phyloP scores from a whole-genome alignment of 2,797 vertebrate genomes.

The Odontamblyopus lacepedii region DNA sequence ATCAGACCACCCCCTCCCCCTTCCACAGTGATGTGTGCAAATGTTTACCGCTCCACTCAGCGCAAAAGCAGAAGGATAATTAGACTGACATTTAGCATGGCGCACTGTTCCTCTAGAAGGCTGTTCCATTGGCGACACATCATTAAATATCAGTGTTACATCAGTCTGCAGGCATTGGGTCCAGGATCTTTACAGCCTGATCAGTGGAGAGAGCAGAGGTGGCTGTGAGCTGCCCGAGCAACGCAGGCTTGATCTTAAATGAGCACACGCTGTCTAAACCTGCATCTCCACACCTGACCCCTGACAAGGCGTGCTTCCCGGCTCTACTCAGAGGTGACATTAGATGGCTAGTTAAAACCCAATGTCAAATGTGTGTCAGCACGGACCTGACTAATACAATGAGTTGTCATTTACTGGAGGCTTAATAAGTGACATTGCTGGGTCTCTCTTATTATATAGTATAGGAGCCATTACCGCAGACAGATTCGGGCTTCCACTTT shows the following conservation, averaged over 20 bases:
- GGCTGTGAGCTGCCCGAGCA: slow-evolving; percentile 19
- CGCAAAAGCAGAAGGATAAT: slow-evolving; percentile 65
- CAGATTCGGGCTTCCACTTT: slow-evolving; percentile 17
- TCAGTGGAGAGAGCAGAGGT: slow-evolving; percentile 48
- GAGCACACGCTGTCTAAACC: slow-evolving; percentile 43
- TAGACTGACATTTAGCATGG: slow-evolving; percentile 79
- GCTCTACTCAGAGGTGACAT: slow-evolving; percentile 48
- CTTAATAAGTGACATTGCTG: slow-evolving; percentile 53
- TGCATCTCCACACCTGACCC: slow-evolving; percentile 54
- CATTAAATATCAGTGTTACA: slow-evolving; percentile 80
- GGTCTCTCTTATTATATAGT: slow-evolving; percentile 53
- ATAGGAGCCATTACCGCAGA: slow-evolving; percentile 45
- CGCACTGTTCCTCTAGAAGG: slow-evolving; percentile 30
- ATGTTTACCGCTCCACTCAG: slow-evolving; percentile 70
- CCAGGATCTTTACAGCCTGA: slow-evolving; percentile 45
- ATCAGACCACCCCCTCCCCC: no score
- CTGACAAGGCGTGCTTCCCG: slow-evolving; percentile 34
- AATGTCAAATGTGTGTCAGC: slow-evolving; percentile 60
- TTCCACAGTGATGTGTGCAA: slow-evolving; percentile 42
- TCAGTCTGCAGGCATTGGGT: slow-evolving; percentile 58
- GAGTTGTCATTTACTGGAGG: slow-evolving; percentile 32
- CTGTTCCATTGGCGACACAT: slow-evolving; percentile 61
- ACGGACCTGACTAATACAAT: slow-evolving; percentile 29
- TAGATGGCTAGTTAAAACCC: slow-evolving; percentile 48
- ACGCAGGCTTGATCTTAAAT: slow-evolving; percentile 35